Base-by-base conservation (phyloP, 2,113 vertebrate species). In the Alouatta palliata region DNA sequence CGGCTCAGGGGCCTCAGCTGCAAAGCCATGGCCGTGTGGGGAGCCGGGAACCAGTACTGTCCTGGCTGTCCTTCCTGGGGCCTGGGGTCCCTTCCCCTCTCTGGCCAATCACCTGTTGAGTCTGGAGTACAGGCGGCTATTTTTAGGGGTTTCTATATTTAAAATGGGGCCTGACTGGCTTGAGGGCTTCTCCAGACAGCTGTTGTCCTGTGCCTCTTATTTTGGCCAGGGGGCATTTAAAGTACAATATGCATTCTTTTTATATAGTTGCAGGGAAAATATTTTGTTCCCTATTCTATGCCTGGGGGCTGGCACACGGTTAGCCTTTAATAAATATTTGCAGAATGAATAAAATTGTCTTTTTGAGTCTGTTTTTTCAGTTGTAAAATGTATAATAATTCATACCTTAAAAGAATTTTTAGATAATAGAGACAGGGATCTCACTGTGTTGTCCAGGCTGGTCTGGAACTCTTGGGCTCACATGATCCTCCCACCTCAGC, bases 71-170 rank as follows among this genome's bases (percentile, higher is more conserved):
- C 98, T 97, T 82, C 23, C 71, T 0, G 3, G 9, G 47, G 47
- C 54, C 86, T 47, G 1, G 2, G 43, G 0, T 45, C 81, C 3
- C 87, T 77, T 70, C 88, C 94, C 92, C 23, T 88, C 70, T 27
- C 20, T 32, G 81, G 81, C 97, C 97, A 98, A 93, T 98, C 97
- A 85, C 96, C 92, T 96, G 96, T 56, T 90, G 77, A 84, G 95
- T 80, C 54, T 43, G 3, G n/a, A 11, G 32, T 43, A 14, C 0
- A 14, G 64, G 56, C 8, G n/a, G 71, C 82, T 98, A 98, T 98
- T 97, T 98, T 98, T 93, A 97, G 96, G 66, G 84, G 27, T 7
- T 52, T 97, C 97, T 97, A 96, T 97, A 93, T 97, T 97, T 98
- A 97, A 83, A 93, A 64, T 3, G 37, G 87, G 77, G 11, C 93